Percentiles rank a stretch among this genome's conserved stretches.
Conservation (phyloP, 2,797 vertebrate species). For the Sciurus vulgaris region DNA sequence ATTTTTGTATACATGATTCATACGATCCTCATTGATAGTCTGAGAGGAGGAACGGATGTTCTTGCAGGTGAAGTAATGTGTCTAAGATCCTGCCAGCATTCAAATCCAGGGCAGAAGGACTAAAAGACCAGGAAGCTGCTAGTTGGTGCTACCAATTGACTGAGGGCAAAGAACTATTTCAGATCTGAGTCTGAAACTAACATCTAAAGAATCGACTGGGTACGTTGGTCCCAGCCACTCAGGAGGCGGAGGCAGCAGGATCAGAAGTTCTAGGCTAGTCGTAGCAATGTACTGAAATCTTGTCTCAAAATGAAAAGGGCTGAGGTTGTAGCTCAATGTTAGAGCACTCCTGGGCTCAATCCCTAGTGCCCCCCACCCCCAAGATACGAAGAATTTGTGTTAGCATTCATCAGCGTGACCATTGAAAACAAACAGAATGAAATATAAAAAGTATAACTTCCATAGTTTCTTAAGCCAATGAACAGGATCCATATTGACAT, state of each 20-base stretch:
- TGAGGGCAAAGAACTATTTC: neutral
- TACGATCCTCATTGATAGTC: neutral
- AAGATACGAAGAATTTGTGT: neutral
- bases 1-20: neutral
- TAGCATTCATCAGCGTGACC: neutral
- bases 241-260: too few species aligned
- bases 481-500: neutral
- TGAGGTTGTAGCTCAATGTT: too few species aligned
- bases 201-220: neutral
- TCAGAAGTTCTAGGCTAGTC: too few species aligned
- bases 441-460: neutral
- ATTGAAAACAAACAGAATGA: neutral
- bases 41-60: neutral
- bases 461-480: neutral
- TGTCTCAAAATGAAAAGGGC: too few species aligned
- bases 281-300: too few species aligned
- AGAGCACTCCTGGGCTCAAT: too few species aligned
- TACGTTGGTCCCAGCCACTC: too few species aligned
- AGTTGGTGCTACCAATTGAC: neutral
- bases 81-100: neutral
- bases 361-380: too few species aligned
- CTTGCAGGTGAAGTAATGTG: neutral
- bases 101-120: neutral
- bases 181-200: neutral
- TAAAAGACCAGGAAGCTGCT: neutral